Base-by-base conservation (phyloP, 2,888 invertebrate species). In the Taphrorychus bicolor region DNA sequence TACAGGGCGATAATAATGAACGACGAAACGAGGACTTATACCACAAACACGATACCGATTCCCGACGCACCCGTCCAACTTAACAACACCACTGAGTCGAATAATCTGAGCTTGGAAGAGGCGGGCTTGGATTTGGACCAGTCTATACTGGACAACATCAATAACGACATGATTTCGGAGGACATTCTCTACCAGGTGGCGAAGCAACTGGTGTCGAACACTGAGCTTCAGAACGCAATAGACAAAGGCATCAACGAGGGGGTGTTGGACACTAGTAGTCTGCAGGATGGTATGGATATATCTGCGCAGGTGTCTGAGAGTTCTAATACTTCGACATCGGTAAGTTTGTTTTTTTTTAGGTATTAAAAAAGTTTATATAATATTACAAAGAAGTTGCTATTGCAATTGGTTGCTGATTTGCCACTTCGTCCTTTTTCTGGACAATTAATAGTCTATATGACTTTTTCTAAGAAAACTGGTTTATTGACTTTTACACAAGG, bases 101-200 rank as follows among this genome's bases (percentile, higher is more conserved):
- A 71, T 59, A 73, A 83, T 42, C 81, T 87, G 74, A 85, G 81
- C 73, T 83, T 87, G 71, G 81, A 87, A 73, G 82, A 83, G 5
- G 84, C 85, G 1, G 86, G 87, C 22, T 81, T 88, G 66, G 88
- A 88, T 65, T 84, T 87, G n/a, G 86, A 87, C 65, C 82, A 86
- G 67, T 87, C 87, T 69, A 79, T 88, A 70, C 77, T 88, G 24
- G 87, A 85, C 71, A 87, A 87, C 42, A 80, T 88, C 58, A 87
- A 87, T 72, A 86, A 88, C n/a, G 87, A 89, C 74, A 86, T 89
- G 78, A 84, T 91, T 57, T 87, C 90, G 0, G 91, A 90, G 72
- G 91, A 91, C 80, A 85, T 91, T 71, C 79, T 91, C 41, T 88
- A 89, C 83, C 89, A 90, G 81, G 90, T 90, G n/a, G 91, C 90